These are phyloP conservation scores for Siniperca knerii DNA, from an alignment of 2,113 vertebrate species.

Conservation along the genomic window DNA sequence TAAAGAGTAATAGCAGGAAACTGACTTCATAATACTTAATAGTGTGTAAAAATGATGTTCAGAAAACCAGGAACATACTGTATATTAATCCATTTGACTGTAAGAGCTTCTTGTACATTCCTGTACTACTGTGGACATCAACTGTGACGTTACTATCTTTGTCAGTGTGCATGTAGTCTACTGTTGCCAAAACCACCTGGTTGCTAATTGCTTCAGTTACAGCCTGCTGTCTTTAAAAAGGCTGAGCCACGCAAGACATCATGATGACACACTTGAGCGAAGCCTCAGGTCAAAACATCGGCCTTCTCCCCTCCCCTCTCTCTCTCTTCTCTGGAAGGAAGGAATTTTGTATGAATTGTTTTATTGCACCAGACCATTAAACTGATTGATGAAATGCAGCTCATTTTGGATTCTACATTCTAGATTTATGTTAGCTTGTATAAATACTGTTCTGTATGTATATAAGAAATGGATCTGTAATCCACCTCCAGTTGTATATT, in stretches of 20 bases:
- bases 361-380: background rate
- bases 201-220: slow-evolving; percentile 46
- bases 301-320: too few species aligned
- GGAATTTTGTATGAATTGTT: background rate
- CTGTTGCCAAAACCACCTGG: slow-evolving; percentile 45
- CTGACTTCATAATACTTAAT: background rate
- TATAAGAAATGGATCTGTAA: background rate
- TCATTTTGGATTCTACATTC: background rate
- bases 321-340: too few species aligned
- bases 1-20: background rate
- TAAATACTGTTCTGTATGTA: background rate
- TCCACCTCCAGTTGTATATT: background rate
- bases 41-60: background rate
- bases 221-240: slow-evolving; percentile 43
- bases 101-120: background rate
- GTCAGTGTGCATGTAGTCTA: background rate
- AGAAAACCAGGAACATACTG: background rate
- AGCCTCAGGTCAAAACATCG: slow-evolving; percentile 9
- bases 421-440: background rate
- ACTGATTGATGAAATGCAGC: background rate
- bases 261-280: slow-evolving; percentile 1
- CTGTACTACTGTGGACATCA: background rate
- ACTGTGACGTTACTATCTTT: background rate
- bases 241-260: slow-evolving; percentile 17
- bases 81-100: background rate